Percentiles rank a stretch among this genome's conserved stretches.
Conservation (phyloP, 2,113 vertebrate species). For the Sorex fumeus region DNA sequence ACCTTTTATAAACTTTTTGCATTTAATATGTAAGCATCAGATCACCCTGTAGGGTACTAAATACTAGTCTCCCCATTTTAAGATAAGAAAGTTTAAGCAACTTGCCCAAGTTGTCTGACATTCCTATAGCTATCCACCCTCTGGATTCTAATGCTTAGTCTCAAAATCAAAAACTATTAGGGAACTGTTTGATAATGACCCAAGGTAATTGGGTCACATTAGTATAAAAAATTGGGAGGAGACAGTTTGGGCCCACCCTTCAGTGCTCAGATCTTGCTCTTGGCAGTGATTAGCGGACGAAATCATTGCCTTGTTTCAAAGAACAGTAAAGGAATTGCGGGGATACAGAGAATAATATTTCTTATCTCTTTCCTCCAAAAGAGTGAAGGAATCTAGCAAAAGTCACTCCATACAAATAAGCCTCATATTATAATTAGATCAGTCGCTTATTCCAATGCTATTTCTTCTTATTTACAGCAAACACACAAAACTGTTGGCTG, state of each 20-base stretch:
- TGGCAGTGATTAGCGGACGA: too few species aligned
- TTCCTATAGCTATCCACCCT: background rate
- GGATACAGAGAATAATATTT: background rate
- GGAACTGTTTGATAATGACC: background rate
- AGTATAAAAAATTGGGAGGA: background rate
- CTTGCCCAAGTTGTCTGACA: background rate
- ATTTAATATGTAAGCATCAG: background rate
- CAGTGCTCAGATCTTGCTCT: too few species aligned
- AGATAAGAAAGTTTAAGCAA: background rate
- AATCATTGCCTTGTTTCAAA: background rate
- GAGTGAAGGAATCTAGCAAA: conserved; percentile 19
- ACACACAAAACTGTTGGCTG: background rate
- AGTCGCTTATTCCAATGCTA: background rate
- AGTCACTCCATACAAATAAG: background rate
- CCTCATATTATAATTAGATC: conserved; percentile 32
- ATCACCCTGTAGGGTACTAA: accelerated
- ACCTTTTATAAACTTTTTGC: background rate
- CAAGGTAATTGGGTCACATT: background rate
- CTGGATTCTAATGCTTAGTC: background rate
- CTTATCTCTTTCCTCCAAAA: background rate
- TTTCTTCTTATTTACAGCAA: conserved; percentile 69
- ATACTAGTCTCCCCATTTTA: background rate
- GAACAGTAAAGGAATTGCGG: background rate
- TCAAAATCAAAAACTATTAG: background rate
- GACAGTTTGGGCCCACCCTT: too few species aligned